phyloP scores from a whole-genome alignment of 2,113 vertebrate genomes.

The Barnardius zonarius region DNA sequence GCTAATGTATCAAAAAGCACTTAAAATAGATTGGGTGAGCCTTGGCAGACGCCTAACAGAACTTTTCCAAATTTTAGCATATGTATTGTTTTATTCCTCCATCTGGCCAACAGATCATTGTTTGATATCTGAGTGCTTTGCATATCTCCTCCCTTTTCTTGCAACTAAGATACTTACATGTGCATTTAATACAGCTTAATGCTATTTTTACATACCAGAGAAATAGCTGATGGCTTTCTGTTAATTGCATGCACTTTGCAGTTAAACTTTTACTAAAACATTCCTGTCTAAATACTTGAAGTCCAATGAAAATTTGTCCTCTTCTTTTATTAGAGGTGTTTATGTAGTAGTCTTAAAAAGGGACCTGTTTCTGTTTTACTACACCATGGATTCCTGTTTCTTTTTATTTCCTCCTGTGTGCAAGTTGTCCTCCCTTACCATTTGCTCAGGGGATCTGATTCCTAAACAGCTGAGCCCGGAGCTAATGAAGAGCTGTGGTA shows the following conservation, averaged over 20 bases:
- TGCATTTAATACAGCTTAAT: slow-evolving; percentile 66
- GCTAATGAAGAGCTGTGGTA: background rate
- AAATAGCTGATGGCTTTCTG: slow-evolving; percentile 65
- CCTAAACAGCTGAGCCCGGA: background rate
- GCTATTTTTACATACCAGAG: slow-evolving; percentile 62
- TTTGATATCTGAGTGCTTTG: slow-evolving; percentile 70
- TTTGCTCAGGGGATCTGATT: background rate
- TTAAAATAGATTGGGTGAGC: slow-evolving; percentile 76
- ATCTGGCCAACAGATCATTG: slow-evolving; percentile 73
- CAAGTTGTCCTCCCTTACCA: background rate
- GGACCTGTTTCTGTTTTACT: slow-evolving; percentile 59
- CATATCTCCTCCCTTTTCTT: slow-evolving; percentile 72
- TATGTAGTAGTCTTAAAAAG: slow-evolving; percentile 63
- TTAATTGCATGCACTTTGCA: slow-evolving; percentile 58
- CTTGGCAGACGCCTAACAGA: slow-evolving; percentile 63
- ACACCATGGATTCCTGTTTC: slow-evolving; percentile 25
- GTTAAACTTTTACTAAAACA: slow-evolving; percentile 57
- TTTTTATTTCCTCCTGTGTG: slow-evolving; percentile 25
- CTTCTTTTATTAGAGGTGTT: slow-evolving; percentile 65
- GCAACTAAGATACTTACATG: slow-evolving; percentile 67
- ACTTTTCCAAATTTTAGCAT: slow-evolving; percentile 74
- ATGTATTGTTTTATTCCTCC: slow-evolving; percentile 75
- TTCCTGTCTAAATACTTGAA: slow-evolving; percentile 44
- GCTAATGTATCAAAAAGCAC: slow-evolving; percentile 81
- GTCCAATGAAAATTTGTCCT: slow-evolving; percentile 59